These are phyloP conservation scores for Ornithorhynchus anatinus DNA, from an alignment of 2,113 vertebrate genomes.

Conservation along the genomic window DNA sequence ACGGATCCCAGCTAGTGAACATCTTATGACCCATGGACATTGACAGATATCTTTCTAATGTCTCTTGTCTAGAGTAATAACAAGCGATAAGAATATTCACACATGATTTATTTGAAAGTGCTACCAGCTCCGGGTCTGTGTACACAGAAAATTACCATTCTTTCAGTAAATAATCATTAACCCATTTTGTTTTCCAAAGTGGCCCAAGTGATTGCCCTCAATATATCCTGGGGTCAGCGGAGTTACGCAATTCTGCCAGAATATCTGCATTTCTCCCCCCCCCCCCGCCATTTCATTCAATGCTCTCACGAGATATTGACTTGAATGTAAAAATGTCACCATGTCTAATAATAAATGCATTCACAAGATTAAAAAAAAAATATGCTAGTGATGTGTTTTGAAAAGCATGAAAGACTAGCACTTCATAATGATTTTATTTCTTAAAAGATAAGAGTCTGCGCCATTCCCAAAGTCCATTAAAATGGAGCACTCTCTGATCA, in stretches of 20 bases:
- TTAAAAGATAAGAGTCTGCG: too few relatives aligned
- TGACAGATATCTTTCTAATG: background rate
- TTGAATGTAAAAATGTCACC: background rate
- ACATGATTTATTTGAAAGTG: background rate
- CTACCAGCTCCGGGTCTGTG: background rate
- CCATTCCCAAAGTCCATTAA: too few relatives aligned
- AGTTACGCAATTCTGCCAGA: background rate
- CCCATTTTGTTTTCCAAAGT: background rate
- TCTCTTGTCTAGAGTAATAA: background rate
- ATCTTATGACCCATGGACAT: background rate
- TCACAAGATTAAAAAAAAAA: too few relatives aligned
- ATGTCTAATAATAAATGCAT: too few relatives aligned
- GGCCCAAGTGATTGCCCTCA: background rate
- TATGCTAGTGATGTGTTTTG: too few relatives aligned
- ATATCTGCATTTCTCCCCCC: background rate
- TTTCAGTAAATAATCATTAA: background rate
- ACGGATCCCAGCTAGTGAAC: constrained; percentile 8
- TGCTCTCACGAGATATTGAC: background rate
- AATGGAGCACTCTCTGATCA: too few relatives aligned
- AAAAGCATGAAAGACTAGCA: too few relatives aligned
- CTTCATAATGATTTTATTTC: too few relatives aligned
- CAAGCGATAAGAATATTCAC: background rate
- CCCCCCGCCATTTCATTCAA: constrained; percentile 13
- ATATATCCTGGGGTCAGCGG: background rate
- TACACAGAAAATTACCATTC: background rate